Percentiles rank a stretch among this genome's conserved stretches.
These are phyloP conservation scores for Hartigia nigra DNA, from an alignment of 2,888 invertebrate genomes.

Conservation along the genomic window DNA sequence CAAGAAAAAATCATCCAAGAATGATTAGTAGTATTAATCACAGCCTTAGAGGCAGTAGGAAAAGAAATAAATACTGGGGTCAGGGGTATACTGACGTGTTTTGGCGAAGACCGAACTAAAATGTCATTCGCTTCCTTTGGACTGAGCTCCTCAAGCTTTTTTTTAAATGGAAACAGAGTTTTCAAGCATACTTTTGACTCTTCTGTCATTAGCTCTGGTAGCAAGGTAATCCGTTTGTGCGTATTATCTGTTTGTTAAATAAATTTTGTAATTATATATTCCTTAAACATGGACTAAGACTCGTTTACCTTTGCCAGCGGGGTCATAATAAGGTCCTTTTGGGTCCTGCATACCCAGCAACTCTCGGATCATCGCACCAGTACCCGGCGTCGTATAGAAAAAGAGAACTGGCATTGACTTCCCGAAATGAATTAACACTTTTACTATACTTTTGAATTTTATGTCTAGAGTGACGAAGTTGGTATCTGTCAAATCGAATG, in stretches of 20 bases:
- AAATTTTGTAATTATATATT: slow-evolving; percentile 21
- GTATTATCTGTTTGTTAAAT: slow-evolving; percentile 68
- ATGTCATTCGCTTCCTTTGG: slow-evolving; percentile 85
- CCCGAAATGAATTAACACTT: slow-evolving; percentile 82
- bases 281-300: not conserved
- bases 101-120: slow-evolving; percentile 79
- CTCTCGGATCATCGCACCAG: slow-evolving; percentile 77
- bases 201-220: slow-evolving; percentile 77
- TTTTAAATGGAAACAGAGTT: slow-evolving; percentile 70
- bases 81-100: slow-evolving; percentile 63
- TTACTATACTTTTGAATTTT: slow-evolving; percentile 76
- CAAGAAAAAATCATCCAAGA: slow-evolving; percentile 9
- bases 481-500: slow-evolving; percentile 39
- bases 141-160: slow-evolving; percentile 75
- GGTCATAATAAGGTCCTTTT: slow-evolving; percentile 68
- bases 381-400: slow-evolving; percentile 78
- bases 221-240: slow-evolving; percentile 79
- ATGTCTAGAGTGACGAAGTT: slow-evolving; percentile 73
- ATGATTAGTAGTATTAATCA: slow-evolving; percentile 16
- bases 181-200: slow-evolving; percentile 76
- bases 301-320: slow-evolving; percentile 66
- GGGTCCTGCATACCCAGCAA: slow-evolving; percentile 76
- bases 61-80: not conserved
- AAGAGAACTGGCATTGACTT: slow-evolving; percentile 83
- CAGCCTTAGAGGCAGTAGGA: not conserved